phyloP scores from a whole-genome alignment of 2,113 vertebrate genomes.

The Crotophaga sulcirostris region DNA sequence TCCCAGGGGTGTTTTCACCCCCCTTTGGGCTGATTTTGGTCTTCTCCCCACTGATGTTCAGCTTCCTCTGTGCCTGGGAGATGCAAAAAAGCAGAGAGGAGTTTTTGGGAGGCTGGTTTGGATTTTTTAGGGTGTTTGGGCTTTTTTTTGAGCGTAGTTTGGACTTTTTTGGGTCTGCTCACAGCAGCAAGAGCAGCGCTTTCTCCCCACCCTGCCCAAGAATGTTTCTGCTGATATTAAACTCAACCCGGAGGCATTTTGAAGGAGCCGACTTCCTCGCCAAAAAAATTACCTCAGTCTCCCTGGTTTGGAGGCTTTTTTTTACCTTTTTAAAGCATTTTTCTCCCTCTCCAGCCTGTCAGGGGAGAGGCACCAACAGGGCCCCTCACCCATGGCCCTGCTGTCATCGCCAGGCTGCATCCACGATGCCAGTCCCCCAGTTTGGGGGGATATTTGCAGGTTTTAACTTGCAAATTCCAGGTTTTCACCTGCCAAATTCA shows the following conservation, averaged over 20 bases:
- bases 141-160: neutral
- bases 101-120: neutral
- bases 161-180: neutral
- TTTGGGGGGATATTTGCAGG: too few species aligned
- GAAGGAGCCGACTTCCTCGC: conserved; percentile 37
- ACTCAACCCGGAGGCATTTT: conserved; percentile 70
- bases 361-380: neutral
- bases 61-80: neutral
- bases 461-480: neutral
- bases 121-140: neutral
- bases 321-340: conserved; percentile 63
- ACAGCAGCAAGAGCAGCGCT: neutral
- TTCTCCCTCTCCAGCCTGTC: neutral
- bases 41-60: neutral
- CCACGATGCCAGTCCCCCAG: accelerated
- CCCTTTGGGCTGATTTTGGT: neutral
- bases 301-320: conserved; percentile 13
- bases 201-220: conserved; percentile 73
- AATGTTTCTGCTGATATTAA: conserved; percentile 75
- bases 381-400: neutral
- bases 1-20: neutral
- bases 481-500: neutral
- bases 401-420: neutral
- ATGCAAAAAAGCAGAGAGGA: neutral
- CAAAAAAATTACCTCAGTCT: conserved; percentile 76